Evolutionary conservation across 2,888 invertebrate species (phyloP), one percentile per base, ranked within the genome.

Genomic region (Scaeva pyrastri): DNA sequence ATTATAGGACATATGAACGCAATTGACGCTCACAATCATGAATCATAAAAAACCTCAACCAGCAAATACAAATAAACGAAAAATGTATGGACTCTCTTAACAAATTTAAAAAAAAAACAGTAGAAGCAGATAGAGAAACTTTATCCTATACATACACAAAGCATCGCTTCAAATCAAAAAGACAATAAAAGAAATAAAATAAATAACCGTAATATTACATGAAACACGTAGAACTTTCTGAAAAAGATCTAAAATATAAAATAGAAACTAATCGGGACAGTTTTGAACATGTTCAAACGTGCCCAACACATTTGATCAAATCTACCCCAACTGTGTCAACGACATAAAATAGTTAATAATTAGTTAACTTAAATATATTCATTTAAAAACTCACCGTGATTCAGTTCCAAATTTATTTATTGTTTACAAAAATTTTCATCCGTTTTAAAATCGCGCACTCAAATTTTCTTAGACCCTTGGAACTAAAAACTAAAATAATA

Each of bases 111-210:
- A 58, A n/a, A n/a, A n/a, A 58, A 52, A 39, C 14, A 12, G 36
- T 55, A 70, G 70, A 70, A 55, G 14, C 52, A 39, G 41, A 70
- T 26, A 70, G 70, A 26, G 39, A 55, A 55, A 12, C 21, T 12
- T 19, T 60, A 41, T 39, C 52, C 23, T 55, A 70, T 55, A 52
- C n/a, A 21, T 68, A 68, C 21, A n/a, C 21, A 26, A 26, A 26
- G 3, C 6, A 6, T 26, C 6, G 3, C 26, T 26, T 26, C 26
- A 26, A 26, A 26, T 19, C 68, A 71, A 71, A 71, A 23, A 31
- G 26, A 43, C 26, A 26, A n/a, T n/a, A n/a, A n/a, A n/a, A n/a
- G n/a, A n/a, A n/a, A n/a, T n/a, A n/a, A n/a, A n/a, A n/a, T n/a
- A n/a, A n/a, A n/a, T n/a, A n/a, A n/a, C n/a, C n/a, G n/a, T n/a